Evolutionary conservation across 2,797 vertebrate species (phyloP), one percentile per base, ranked within the genome.

Genomic region (Pogonophryne albipinna): DNA sequence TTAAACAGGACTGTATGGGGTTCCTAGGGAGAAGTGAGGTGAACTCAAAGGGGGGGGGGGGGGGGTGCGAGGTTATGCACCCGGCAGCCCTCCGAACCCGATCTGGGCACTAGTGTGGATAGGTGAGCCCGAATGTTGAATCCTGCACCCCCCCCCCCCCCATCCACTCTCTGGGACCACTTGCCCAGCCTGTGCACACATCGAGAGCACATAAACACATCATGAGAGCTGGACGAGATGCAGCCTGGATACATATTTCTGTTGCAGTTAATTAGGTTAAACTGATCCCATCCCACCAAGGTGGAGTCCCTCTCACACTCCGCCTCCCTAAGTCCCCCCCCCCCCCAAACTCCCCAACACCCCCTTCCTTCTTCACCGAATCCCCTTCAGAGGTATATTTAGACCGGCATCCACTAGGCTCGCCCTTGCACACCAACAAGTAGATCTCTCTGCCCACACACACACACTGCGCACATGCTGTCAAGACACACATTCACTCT

Each of bases 161-260:
- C 46, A 42, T n/a, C 71, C 79, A 45, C 34, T 73, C 78, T 38
- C 34, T 38, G 34, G 34, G 34, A 47, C 68, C 82, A 31, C 74
- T 45, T 44, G 16, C 74, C 80, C 75, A 51, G 62, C 58, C 74
- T 27, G 62, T 58, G 41, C 85, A 66, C 88, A 83, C 87, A 87
- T 82, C 82, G 83, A 88, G 56, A 77, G 78, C 90, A 87, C 92
- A 95, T 95, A 94, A 95, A 94, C 93, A 93, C 92, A 89, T 94
- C 87, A 87, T 88, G 89, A 73, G 79, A 87, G 83, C 84, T 86
- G 83, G 89, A 87, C 62, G 47, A 83, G 89, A 81, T 78, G 85
- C 89, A 79, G 88, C 86, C 93, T 94, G 92, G 91, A 91, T 94
- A 93, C 95, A 95, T 95, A 94, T 95, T 95, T 95, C 94, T 93